phyloP scores from a whole-genome alignment of 2,113 vertebrate species.

The Alces alces region DNA sequence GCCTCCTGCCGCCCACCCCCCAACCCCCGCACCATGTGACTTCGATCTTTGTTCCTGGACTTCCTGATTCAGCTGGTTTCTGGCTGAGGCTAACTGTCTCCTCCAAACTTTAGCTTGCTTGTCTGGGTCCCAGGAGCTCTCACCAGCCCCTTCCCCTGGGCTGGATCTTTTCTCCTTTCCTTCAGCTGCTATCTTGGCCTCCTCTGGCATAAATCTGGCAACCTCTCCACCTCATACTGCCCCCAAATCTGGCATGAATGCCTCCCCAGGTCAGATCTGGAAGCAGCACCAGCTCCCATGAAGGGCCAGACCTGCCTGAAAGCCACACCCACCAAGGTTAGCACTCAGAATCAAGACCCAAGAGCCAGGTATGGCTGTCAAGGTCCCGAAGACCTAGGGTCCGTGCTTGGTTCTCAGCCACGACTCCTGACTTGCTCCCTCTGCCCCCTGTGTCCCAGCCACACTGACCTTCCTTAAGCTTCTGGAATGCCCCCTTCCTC shows the following conservation, averaged over 20 bases:
- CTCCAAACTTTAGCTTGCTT: neutral
- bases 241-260: neutral
- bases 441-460: neutral
- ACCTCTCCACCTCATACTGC: neutral
- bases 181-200: neutral
- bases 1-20: rapidly evolving
- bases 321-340: neutral
- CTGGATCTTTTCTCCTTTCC: neutral
- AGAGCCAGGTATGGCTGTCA: rapidly evolving
- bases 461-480: neutral
- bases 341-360: neutral
- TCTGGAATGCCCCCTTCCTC: neutral
- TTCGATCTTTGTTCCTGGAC: neutral
- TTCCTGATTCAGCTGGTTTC: neutral
- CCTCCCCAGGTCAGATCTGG: neutral
- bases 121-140: neutral
- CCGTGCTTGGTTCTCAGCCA: rapidly evolving
- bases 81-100: neutral
- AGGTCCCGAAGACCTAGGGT: neutral
- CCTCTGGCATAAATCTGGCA: neutral
- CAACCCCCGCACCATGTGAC: rapidly evolving
- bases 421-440: neutral
- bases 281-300: too few species aligned
- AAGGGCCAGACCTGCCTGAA: neutral
- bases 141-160: neutral